phyloP scores from a whole-genome alignment of 1,140 invertebrate genomes.

The Tachypleus tridentatus region DNA sequence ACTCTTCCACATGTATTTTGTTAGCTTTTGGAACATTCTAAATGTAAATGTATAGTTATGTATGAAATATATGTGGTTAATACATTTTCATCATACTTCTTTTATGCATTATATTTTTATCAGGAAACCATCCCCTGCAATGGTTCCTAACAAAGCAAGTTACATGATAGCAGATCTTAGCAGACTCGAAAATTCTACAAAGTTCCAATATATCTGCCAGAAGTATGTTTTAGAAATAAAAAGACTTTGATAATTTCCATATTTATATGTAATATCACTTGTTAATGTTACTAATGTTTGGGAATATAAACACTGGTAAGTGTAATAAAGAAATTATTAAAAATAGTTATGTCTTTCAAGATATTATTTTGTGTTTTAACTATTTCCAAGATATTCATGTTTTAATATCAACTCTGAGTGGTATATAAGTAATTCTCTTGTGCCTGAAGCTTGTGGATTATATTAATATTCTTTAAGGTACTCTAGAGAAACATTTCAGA shows the following conservation, averaged over 20 bases:
- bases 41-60: not conserved
- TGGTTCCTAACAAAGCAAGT: slow-evolving; percentile 26
- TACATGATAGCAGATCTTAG: slow-evolving; percentile 34
- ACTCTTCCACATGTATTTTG: not conserved
- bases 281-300: not conserved
- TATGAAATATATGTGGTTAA: not conserved
- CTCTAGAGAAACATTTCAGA: no score
- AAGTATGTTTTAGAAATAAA: slow-evolving; percentile 24
- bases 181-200: slow-evolving; percentile 30
- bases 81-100: slow-evolving; percentile 1
- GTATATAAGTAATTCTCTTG: no score
- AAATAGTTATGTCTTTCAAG: no score
- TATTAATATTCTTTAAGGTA: no score
- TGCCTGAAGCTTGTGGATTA: no score
- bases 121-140: slow-evolving; percentile 13
- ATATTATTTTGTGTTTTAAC: no score
- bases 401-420: no score
- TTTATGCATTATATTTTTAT: not conserved
- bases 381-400: no score
- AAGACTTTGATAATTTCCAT: not conserved
- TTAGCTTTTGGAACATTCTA: not conserved
- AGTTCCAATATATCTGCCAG: slow-evolving; percentile 32
- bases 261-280: not conserved
- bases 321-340: no score
- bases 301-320: not conserved